These are phyloP conservation scores for Lophotis ruficrista DNA, from an alignment of 2,113 vertebrate genomes.

Conservation along the genomic window DNA sequence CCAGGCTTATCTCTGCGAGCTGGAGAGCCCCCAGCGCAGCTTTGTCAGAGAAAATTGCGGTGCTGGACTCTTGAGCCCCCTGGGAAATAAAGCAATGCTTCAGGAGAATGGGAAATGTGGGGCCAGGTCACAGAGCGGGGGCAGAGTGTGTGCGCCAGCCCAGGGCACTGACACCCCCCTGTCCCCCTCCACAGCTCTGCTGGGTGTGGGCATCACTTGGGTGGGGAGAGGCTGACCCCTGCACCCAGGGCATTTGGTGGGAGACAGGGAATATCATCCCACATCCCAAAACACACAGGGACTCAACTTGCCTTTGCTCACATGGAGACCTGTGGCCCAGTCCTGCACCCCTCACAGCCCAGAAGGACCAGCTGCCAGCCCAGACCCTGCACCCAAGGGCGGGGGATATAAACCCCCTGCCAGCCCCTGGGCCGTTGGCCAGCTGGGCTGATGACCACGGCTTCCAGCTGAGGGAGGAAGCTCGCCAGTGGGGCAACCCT, in stretches of 20 bases:
- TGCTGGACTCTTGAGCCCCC: fast-evolving
- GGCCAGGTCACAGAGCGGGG: fast-evolving
- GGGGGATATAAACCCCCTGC: neutral
- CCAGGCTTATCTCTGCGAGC: neutral
- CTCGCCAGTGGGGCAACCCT: neutral
- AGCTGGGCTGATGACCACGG: neutral
- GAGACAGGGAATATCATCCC: neutral
- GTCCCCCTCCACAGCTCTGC: neutral
- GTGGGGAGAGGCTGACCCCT: fast-evolving
- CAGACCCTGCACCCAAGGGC: fast-evolving
- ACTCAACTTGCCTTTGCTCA: neutral
- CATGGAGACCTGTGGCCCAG: fast-evolving
- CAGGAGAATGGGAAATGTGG: fast-evolving
- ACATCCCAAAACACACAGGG: too few species aligned
- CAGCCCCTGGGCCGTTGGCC: neutral
- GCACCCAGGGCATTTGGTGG: neutral
- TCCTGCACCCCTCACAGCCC: neutral
- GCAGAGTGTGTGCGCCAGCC: neutral
- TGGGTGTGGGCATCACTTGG: neutral
- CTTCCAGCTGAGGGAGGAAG: neutral
- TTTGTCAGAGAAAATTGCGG: neutral
- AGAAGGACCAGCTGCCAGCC: neutral
- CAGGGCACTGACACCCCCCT: too few species aligned
- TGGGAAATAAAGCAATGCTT: neutral
- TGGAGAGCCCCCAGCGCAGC: neutral